These are phyloP conservation scores for Acrossocheilus fasciatus DNA, from an alignment of 2,797 vertebrate genomes.

Conservation along the genomic window DNA sequence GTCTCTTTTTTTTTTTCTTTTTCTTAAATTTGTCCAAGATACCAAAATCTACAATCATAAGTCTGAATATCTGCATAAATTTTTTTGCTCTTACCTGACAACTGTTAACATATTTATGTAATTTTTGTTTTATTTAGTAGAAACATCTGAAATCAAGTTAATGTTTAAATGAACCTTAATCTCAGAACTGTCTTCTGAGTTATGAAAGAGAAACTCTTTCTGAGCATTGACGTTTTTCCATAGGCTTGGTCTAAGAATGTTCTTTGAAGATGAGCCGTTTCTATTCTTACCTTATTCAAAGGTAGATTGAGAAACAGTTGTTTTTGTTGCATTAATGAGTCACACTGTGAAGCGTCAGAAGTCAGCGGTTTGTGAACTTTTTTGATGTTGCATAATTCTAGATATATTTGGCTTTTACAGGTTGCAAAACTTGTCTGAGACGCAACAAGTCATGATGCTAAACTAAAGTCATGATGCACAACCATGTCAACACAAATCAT, in stretches of 20 bases:
- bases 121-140: background rate
- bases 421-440: background rate
- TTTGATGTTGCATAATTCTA: background rate
- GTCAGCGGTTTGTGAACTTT: background rate
- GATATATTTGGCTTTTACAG: background rate
- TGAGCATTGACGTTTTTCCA: background rate
- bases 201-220: background rate
- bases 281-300: background rate
- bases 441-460: background rate
- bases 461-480: background rate
- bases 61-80: background rate
- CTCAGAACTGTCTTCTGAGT: slow-evolving; percentile 9
- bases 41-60: background rate
- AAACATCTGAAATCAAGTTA: background rate
- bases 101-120: too few relatives aligned
- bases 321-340: background rate
- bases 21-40: background rate
- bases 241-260: background rate
- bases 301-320: slow-evolving; percentile 6
- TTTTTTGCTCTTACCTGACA: background rate
- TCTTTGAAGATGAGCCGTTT: background rate
- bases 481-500: background rate
- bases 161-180: background rate
- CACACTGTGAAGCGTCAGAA: background rate
- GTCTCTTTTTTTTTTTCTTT: background rate